phyloP scores from a whole-genome alignment of 92 coral and sea anemone species.

The Porites lobata region DNA sequence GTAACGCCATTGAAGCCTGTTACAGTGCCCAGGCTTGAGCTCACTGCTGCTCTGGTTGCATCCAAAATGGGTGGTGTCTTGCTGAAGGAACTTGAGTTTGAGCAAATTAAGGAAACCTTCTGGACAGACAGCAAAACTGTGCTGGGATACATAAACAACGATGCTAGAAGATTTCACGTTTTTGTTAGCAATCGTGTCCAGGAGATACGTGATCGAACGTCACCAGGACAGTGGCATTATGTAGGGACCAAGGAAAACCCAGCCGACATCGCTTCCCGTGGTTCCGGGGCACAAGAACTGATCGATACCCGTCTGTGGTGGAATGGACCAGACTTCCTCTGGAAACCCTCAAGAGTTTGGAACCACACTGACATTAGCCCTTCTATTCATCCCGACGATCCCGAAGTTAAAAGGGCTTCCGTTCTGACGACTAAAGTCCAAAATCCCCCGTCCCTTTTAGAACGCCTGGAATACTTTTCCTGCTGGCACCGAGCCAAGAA shows the following conservation, averaged over 20 bases:
- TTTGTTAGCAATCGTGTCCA: too few relatives aligned
- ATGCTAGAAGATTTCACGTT: too few relatives aligned
- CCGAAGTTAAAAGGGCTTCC: constrained; percentile 25
- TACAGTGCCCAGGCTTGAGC: too few relatives aligned
- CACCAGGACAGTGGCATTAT: constrained; percentile 58
- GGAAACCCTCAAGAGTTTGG: background rate
- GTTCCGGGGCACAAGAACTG: background rate
- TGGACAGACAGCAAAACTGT: background rate
- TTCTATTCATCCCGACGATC: constrained; percentile 22
- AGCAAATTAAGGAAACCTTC: constrained; percentile 11
- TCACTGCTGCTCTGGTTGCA: too few relatives aligned
- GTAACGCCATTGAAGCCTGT: too few relatives aligned
- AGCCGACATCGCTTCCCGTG: constrained; percentile 63
- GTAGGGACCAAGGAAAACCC: constrained; percentile 52
- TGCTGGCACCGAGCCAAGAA: background rate
- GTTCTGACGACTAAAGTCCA: background rate
- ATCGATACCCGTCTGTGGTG: too few relatives aligned
- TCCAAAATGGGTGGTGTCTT: too few relatives aligned
- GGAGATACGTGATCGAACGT: constrained; percentile 43
- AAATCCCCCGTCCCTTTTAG: constrained; percentile 18
- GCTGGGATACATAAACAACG: too few relatives aligned
- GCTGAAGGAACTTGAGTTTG: constrained; percentile 19
- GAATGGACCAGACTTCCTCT: too few relatives aligned
- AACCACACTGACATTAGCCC: background rate
- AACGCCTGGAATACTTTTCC: background rate